Percentiles rank a stretch among this genome's conserved stretches.
Evolutionary conservation across 2,888 invertebrate species (phyloP).

Genomic region (Rhamphomyia laevipes): DNA sequence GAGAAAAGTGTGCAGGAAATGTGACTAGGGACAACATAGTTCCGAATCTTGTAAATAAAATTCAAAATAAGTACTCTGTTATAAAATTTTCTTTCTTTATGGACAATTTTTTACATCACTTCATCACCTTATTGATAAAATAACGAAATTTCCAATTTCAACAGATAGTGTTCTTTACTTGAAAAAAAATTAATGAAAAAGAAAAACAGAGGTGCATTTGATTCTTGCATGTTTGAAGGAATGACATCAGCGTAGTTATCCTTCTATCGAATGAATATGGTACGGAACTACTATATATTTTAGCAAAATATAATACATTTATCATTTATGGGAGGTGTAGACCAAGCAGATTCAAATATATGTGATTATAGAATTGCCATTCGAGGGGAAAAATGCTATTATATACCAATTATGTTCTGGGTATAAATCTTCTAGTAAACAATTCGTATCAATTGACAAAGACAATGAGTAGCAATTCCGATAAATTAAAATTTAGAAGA

Average conservation of each 20-base stretch:
- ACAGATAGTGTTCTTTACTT: too few relatives aligned
- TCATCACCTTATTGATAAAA: too few relatives aligned
- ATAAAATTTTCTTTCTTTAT: neutral
- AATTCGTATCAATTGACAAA: neutral
- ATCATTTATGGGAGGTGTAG: too few relatives aligned
- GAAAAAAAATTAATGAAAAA: too few relatives aligned
- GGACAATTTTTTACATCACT: neutral
- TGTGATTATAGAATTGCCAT: neutral
- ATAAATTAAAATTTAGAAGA: neutral
- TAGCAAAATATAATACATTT: neutral
- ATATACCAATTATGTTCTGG: neutral
- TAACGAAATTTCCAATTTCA: too few relatives aligned
- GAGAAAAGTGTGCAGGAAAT: neutral
- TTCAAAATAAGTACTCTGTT: neutral
- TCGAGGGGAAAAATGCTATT: conserved; percentile 1
- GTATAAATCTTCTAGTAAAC: neutral
- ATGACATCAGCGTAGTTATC: conserved; percentile 1
- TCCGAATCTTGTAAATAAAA: neutral
- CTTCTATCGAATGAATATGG: conserved; percentile 1
- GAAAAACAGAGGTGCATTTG: neutral
- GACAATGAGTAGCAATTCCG: too few relatives aligned
- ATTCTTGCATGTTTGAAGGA: neutral
- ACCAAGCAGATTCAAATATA: neutral
- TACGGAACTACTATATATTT: neutral
- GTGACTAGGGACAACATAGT: neutral